Conservation (phyloP, 2,797 vertebrate species). For the Salmo trutta region DNA sequence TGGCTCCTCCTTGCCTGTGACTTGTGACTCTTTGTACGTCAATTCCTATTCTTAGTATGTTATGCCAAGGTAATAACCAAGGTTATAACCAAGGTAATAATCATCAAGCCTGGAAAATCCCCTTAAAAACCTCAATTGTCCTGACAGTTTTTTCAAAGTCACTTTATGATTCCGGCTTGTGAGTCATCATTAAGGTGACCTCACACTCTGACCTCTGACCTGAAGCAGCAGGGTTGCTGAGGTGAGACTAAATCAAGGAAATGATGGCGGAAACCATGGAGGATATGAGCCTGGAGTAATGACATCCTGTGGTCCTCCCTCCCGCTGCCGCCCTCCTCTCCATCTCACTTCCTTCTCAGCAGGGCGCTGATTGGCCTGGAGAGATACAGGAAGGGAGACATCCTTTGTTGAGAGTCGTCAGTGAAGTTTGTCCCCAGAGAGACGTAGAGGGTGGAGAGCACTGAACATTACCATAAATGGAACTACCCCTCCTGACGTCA, state of each 20-base stretch:
- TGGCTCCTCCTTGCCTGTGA: too few relatives aligned
- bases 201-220: constrained; percentile 38
- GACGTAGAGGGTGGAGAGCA: too few relatives aligned
- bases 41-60: neutral
- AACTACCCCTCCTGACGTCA: neutral
- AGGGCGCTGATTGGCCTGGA: constrained; percentile 61
- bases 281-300: constrained; percentile 56
- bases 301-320: constrained; percentile 63
- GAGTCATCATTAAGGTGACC: constrained; percentile 58
- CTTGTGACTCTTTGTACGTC: neutral
- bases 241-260: constrained; percentile 64
- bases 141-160: neutral
- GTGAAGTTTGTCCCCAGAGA: too few relatives aligned
- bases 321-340: constrained; percentile 25
- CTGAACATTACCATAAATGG: too few relatives aligned
- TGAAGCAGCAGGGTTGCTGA: neutral
- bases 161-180: neutral
- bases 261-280: constrained; percentile 60
- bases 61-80: too few relatives aligned
- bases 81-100: neutral
- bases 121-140: neutral
- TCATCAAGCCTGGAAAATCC: neutral
- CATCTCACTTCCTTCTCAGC: constrained; percentile 50
- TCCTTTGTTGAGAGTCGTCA: constrained; percentile 13
- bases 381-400: constrained; percentile 58